Evolutionary conservation across 2,888 invertebrate species (phyloP).

Genomic region (Hydropsyche betteni): DNA sequence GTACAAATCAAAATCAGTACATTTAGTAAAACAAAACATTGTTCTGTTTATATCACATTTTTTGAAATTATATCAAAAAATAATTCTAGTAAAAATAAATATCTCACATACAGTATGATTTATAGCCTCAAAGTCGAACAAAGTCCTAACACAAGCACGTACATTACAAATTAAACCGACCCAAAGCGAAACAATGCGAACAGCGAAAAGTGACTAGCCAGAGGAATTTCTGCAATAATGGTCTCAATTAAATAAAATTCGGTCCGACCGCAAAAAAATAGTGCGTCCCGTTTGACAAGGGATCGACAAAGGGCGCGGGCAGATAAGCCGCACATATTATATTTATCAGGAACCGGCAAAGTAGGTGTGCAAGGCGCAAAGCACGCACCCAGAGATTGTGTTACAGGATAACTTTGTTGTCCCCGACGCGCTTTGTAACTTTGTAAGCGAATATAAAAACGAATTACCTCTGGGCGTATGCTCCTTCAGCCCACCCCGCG

Average conservation of each 20-base stretch:
- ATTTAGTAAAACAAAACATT: too few relatives aligned
- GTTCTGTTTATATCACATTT: too few relatives aligned
- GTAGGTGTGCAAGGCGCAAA: constrained; percentile 40
- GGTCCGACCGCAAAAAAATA: constrained; percentile 12
- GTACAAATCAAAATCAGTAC: too few relatives aligned
- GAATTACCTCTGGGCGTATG: constrained; percentile 51
- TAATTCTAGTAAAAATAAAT: too few relatives aligned
- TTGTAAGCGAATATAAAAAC: constrained; percentile 52
- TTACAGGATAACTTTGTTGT: constrained; percentile 52
- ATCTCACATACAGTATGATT: too few relatives aligned
- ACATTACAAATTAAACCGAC: too few relatives aligned
- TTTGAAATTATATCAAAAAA: too few relatives aligned
- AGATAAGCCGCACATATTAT: constrained; percentile 27
- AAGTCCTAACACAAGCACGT: too few relatives aligned
- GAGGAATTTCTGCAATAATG: too few relatives aligned
- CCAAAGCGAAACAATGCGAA: too few relatives aligned
- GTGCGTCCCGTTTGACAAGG: neutral
- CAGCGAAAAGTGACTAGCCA: neutral
- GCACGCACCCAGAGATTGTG: constrained; percentile 51
- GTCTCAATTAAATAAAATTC: constrained; percentile 29
- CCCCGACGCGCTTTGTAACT: constrained; percentile 50
- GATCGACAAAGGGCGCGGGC: constrained; percentile 32
- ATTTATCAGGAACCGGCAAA: constrained; percentile 13
- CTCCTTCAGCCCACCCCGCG: constrained; percentile 39
- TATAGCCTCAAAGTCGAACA: too few relatives aligned